Base-by-base conservation (phyloP, 2,888 invertebrate genomes). In the Melangyna quadrimaculata region DNA sequence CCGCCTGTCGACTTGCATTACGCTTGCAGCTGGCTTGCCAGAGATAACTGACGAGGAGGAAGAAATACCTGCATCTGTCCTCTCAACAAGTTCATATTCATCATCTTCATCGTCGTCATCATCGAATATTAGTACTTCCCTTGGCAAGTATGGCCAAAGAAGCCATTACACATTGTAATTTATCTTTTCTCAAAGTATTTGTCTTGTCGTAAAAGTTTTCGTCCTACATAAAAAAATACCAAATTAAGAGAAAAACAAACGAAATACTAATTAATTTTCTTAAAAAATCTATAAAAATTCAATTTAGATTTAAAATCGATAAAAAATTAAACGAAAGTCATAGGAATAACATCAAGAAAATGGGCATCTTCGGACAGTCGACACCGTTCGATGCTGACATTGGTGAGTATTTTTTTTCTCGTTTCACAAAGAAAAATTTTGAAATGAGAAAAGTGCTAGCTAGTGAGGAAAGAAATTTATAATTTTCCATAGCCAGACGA, bases 351-450 rank as follows among this genome's bases (percentile, higher is more conserved):
- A 79, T 59, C 37, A 77, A 32, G n/a, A 88, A 89, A 87, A 96
- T 96, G 96, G 95, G 96, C 87, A 93, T 96, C 88, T 96, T 96
- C 91, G 94, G 95, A 75, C 94, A 94, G 90, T 93, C 95, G 88
- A 95, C 96, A 89, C 95, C 96, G 80, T 96, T 97, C 91, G 97
- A 97, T 93, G 94, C 94, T 91, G 96, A 96, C 93, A 96, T 97
- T 90, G 97, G 97, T 97, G 93, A 93, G 95, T 93, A n/a, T 89
- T 65, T 45, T 27, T 27, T 22, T 55, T 32, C 9, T 37, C 17
- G 57, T 32, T 37, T 88, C 90, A 88, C 88, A 87, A 88, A 88
- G 87, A 87, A 87, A 86, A 87, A 67, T 59, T n/a, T 27, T 12
- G 1, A 27, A 29, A 43, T 17, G 24, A 0, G 12, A 80, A 72